These are phyloP conservation scores for Cryptosula pallasiana DNA, from an alignment of 2,888 invertebrate genomes.

Conservation along the genomic window DNA sequence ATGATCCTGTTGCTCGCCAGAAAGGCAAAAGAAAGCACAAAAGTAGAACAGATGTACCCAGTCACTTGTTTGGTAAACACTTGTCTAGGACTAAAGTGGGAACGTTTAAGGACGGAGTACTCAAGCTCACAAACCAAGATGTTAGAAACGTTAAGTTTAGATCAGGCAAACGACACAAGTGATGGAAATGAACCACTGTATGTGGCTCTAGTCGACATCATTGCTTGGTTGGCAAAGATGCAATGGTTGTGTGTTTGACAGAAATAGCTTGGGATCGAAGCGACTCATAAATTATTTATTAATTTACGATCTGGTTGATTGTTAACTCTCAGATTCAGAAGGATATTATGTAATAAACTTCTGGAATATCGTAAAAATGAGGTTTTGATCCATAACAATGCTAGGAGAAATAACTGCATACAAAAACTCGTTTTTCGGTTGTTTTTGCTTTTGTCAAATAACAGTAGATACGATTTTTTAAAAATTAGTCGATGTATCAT, in stretches of 20 bases:
- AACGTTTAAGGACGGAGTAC: slow-evolving; percentile 9
- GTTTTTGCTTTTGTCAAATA: no score
- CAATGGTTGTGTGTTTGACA: background rate
- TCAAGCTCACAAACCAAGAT: slow-evolving; percentile 19
- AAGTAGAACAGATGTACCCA: slow-evolving; percentile 21
- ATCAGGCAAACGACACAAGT: background rate
- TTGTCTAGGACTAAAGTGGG: slow-evolving; percentile 19
- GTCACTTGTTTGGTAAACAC: slow-evolving; percentile 14
- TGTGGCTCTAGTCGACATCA: background rate
- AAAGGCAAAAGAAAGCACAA: slow-evolving; percentile 4
- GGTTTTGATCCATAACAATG: no score
- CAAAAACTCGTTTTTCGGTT: no score
- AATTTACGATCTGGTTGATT: no score
- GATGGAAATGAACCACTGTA: background rate
- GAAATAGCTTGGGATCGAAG: no score
- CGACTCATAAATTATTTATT: no score
- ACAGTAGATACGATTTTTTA: no score
- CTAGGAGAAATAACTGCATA: no score
- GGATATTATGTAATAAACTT: no score
- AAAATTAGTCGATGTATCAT: no score
- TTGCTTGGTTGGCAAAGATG: background rate
- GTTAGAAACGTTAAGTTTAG: slow-evolving; percentile 8
- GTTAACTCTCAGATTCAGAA: no score
- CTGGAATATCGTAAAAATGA: no score
- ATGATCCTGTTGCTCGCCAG: background rate